phyloP scores from a whole-genome alignment of 2,797 vertebrate species.

The Neostethus bicornis region DNA sequence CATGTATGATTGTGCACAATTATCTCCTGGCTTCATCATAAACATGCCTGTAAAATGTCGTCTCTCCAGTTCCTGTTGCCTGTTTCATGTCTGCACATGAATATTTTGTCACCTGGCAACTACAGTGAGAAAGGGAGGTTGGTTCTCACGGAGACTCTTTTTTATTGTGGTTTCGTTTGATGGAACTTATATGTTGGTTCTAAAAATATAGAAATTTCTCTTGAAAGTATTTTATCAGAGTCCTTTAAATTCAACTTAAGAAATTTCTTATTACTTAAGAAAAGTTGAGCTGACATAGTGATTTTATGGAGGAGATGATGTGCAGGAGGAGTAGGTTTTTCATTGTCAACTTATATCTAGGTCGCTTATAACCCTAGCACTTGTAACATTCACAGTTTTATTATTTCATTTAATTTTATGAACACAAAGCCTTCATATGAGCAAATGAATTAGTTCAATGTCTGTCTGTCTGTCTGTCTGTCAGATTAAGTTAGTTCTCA shows the following conservation, averaged over 20 bases:
- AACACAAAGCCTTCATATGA: no score
- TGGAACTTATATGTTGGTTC: background rate
- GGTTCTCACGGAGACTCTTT: no score
- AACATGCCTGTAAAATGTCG: background rate
- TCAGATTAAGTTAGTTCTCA: background rate
- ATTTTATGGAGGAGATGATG: no score
- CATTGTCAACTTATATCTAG: no score
- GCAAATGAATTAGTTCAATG: no score
- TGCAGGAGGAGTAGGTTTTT: no score
- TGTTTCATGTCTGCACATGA: background rate
- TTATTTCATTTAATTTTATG: no score
- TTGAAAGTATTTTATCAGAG: background rate
- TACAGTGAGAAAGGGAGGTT: background rate
- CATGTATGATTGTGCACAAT: background rate
- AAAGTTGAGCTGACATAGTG: no score
- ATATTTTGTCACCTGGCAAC: background rate
- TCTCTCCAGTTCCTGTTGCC: background rate
- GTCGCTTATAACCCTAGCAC: no score
- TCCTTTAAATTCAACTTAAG: background rate
- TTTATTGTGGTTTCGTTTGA: no score
- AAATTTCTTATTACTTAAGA: background rate
- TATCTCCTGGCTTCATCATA: background rate
- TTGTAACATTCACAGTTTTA: no score
- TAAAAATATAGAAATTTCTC: background rate
- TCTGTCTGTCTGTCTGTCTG: no score